These are phyloP conservation scores for Nannoperca australis DNA, from an alignment of 2,797 vertebrate species.

Conservation along the genomic window DNA sequence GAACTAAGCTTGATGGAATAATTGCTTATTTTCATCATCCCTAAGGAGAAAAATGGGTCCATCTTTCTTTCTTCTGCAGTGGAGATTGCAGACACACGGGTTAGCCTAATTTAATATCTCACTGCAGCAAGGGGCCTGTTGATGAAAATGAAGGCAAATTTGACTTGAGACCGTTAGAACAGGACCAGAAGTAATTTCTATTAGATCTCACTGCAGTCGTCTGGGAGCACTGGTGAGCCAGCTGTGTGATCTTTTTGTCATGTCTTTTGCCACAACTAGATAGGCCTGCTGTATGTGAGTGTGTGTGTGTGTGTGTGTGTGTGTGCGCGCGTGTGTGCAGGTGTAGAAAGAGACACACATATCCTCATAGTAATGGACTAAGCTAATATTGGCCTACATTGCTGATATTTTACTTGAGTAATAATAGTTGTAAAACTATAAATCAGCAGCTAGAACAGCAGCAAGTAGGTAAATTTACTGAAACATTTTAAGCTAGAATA, in stretches of 20 bases:
- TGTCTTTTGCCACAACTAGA: conserved; percentile 5
- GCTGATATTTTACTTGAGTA: neutral
- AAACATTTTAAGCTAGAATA: neutral
- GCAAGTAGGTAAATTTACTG: neutral
- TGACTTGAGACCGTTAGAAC: conserved; percentile 55
- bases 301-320: neutral
- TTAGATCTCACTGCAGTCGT: conserved; percentile 53
- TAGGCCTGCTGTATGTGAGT: neutral
- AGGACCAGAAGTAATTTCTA: conserved; percentile 48
- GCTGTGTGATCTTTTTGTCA: neutral
- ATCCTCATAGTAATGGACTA: neutral
- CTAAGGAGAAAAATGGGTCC: conserved; percentile 36
- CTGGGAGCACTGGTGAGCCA: conserved; percentile 19
- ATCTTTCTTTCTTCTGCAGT: conserved; percentile 51
- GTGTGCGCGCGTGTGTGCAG: too few relatives aligned
- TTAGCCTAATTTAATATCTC: conserved; percentile 63
- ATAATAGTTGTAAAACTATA: neutral
- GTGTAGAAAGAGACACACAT: neutral
- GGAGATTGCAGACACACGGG: conserved; percentile 45
- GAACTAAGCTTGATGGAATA: conserved; percentile 51
- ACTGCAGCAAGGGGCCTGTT: conserved; percentile 28
- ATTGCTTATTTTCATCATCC: conserved; percentile 64
- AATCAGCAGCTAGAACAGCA: neutral
- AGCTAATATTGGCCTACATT: neutral
- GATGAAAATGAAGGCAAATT: conserved; percentile 64